Percentiles rank a stretch among this genome's conserved stretches.
phyloP scores from a whole-genome alignment of 2,888 invertebrate genomes.

The Heliconius ethilla region DNA sequence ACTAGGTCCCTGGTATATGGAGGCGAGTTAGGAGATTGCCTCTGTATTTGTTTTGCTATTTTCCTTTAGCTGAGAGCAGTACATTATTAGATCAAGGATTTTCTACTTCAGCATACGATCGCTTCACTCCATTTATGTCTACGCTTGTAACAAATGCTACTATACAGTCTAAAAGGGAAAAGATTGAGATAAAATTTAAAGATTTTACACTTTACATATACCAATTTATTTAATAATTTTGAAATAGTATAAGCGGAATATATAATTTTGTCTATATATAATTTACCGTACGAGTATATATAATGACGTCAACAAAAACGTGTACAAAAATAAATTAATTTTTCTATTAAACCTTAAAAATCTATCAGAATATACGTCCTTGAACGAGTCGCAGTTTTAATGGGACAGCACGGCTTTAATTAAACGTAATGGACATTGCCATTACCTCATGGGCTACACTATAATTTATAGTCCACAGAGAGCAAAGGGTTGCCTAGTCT shows the following conservation, averaged over 20 bases:
- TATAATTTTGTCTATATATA: no score
- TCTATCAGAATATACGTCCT: background rate
- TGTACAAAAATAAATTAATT: background rate
- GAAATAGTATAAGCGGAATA: no score
- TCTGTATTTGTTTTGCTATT: slow-evolving; percentile 36
- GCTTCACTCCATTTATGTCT: slow-evolving; percentile 14
- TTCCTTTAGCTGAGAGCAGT: slow-evolving; percentile 29
- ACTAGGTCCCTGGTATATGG: slow-evolving; percentile 12
- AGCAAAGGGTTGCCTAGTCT: slow-evolving; percentile 36
- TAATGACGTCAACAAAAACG: background rate
- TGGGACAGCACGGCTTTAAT: slow-evolving; percentile 32
- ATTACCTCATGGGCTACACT: slow-evolving; percentile 35
- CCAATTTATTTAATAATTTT: background rate
- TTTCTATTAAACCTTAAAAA: background rate
- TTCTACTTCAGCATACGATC: slow-evolving; percentile 20
- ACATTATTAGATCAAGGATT: slow-evolving; percentile 28
- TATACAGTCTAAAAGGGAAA: background rate
- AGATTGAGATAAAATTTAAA: background rate
- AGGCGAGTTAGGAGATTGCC: slow-evolving; percentile 32
- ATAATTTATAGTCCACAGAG: slow-evolving; percentile 37
- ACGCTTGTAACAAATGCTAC: slow-evolving; percentile 21
- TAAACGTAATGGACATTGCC: slow-evolving; percentile 35
- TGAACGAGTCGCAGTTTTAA: slow-evolving; percentile 26
- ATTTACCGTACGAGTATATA: no score
- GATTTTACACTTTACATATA: background rate